Conservation (phyloP, 2,113 vertebrate genomes). For the Hylia prasina region DNA sequence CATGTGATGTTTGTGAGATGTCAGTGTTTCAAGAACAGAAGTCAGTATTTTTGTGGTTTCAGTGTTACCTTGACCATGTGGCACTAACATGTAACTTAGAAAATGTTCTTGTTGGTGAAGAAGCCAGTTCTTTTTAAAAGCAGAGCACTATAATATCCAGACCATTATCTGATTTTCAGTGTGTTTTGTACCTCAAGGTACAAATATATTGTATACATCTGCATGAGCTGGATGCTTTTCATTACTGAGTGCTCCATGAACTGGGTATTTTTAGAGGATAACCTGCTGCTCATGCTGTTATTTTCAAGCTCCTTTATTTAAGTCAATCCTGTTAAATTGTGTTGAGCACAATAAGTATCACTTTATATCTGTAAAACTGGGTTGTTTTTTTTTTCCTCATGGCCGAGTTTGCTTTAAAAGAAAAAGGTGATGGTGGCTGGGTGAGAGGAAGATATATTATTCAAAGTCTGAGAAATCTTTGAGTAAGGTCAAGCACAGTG, state of each 20-base stretch:
- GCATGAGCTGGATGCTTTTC: background rate
- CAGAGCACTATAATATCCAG: background rate
- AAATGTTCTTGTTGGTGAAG: background rate
- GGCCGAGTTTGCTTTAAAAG: background rate
- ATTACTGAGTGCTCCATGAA: background rate
- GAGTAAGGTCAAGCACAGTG: background rate
- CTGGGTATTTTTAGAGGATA: background rate
- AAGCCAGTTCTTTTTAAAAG: background rate
- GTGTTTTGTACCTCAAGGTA: background rate
- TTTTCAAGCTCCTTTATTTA: background rate
- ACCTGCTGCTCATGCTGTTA: background rate
- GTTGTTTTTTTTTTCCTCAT: background rate
- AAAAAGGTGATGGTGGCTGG: rapidly evolving
- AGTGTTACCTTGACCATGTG: background rate
- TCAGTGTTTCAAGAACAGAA: background rate
- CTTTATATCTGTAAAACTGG: background rate
- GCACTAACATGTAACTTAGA: background rate
- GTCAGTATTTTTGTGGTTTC: background rate
- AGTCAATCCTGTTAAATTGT: background rate
- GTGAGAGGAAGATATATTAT: background rate
- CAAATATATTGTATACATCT: background rate
- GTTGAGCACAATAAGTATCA: background rate
- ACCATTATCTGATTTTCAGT: background rate
- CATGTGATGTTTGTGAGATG: background rate
- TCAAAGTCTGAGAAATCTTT: background rate